Evolutionary conservation across 2,113 vertebrate genomes (phyloP).

Genomic region (Sus scrofa): DNA sequence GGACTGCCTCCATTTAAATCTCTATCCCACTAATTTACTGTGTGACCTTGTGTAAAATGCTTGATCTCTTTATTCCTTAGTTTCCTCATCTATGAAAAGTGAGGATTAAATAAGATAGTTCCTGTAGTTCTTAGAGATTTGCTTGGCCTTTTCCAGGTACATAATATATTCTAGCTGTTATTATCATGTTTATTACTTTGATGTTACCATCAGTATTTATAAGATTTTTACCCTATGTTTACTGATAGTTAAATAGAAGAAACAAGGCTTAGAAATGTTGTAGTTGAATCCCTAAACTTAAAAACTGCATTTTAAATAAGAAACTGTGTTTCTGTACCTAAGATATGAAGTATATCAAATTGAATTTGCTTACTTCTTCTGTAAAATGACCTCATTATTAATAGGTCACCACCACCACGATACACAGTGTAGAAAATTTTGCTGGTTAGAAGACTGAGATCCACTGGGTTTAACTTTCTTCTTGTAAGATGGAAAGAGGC

Average conservation of each 20-base stretch:
- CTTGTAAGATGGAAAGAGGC: neutral
- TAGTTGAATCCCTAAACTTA: constrained; percentile 27
- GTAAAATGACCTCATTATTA: neutral
- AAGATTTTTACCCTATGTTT: neutral
- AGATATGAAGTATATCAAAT: neutral
- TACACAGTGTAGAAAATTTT: neutral
- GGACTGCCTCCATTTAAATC: neutral
- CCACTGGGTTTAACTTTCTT: neutral
- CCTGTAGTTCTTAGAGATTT: neutral
- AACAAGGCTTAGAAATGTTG: neutral
- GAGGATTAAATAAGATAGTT: neutral
- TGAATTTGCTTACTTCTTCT: neutral
- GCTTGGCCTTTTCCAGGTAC: neutral
- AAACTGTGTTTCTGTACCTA: constrained; percentile 9
- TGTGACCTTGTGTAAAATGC: neutral
- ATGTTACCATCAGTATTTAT: neutral
- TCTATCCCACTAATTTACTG: neutral
- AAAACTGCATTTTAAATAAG: neutral
- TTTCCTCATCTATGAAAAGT: constrained; percentile 26
- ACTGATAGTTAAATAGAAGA: neutral
- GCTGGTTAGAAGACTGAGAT: neutral
- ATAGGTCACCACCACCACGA: too few relatives aligned
- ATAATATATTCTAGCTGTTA: neutral
- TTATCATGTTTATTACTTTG: neutral
- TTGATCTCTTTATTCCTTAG: neutral